phyloP scores from a whole-genome alignment of 2,113 vertebrate species.

The Prochilodus magdalenae region DNA sequence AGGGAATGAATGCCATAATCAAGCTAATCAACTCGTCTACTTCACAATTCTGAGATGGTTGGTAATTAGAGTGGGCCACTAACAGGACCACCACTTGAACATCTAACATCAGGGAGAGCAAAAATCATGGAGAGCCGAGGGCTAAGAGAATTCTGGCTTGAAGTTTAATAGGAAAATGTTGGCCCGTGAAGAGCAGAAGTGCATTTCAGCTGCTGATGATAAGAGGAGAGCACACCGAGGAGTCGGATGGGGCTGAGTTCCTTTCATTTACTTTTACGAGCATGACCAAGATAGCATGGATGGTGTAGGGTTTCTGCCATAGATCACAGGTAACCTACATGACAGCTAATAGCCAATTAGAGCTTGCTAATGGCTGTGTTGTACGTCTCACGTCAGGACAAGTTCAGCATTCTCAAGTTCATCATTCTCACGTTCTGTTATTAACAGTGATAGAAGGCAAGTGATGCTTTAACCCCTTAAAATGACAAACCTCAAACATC shows the following conservation, averaged over 20 bases:
- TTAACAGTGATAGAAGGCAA: too few relatives aligned
- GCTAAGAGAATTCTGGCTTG: not conserved
- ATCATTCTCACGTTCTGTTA: too few relatives aligned
- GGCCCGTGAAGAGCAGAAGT: not conserved
- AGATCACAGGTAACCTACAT: too few relatives aligned
- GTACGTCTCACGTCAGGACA: too few relatives aligned
- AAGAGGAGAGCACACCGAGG: not conserved
- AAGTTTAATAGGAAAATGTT: constrained; percentile 15
- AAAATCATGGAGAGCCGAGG: constrained; percentile 16
- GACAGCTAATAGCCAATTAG: too few relatives aligned
- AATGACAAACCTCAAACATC: too few relatives aligned
- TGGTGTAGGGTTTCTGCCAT: not conserved
- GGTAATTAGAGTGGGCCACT: constrained; percentile 42
- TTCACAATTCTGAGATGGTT: constrained; percentile 35
- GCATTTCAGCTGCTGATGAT: not conserved
- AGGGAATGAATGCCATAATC: constrained; percentile 45
- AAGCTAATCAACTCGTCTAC: constrained; percentile 48
- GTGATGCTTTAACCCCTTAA: too few relatives aligned
- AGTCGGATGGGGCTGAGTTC: not conserved
- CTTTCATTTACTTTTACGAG: constrained; percentile 4
- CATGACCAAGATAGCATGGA: not conserved
- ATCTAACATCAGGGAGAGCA: constrained; percentile 34
- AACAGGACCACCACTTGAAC: constrained; percentile 39
- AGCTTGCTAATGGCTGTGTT: too few relatives aligned
- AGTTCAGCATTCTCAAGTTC: not conserved